Percentiles rank a stretch among this genome's conserved stretches.
phyloP scores from a whole-genome alignment of 2,888 invertebrate genomes.

The Gerris lacustris region DNA sequence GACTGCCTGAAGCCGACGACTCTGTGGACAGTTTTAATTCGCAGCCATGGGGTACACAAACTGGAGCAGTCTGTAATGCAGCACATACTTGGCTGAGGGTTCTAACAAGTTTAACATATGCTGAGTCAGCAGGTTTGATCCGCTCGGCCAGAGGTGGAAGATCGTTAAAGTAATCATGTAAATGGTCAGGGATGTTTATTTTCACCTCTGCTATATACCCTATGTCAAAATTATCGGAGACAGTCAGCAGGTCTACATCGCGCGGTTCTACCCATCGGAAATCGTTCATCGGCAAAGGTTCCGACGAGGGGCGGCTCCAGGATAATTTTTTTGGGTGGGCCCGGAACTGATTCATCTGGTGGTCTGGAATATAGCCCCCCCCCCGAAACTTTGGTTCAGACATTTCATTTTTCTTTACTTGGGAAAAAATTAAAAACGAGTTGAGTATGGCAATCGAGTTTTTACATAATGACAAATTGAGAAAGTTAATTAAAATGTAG shows the following conservation, averaged over 20 bases:
- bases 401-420: too few species aligned
- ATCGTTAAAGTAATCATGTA: constrained; percentile 19
- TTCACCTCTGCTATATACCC: too few species aligned
- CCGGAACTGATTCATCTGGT: too few species aligned
- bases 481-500: too few species aligned
- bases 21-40: constrained; percentile 31
- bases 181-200: constrained; percentile 19
- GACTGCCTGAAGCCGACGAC: constrained; percentile 32
- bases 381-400: too few species aligned
- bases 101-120: constrained; percentile 18
- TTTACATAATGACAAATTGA: too few species aligned
- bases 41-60: constrained; percentile 28
- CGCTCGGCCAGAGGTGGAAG: constrained; percentile 17
- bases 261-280: constrained; percentile 19
- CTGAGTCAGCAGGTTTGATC: constrained; percentile 10
- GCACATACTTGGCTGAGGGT: constrained; percentile 17
- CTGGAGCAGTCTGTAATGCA: constrained; percentile 13
- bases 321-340: too few species aligned
- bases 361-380: too few species aligned
- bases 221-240: constrained; percentile 9
- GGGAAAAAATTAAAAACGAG: too few species aligned
- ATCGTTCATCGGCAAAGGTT: constrained; percentile 11
- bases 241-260: constrained; percentile 5
- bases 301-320: constrained; percentile 15
- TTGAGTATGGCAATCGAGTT: too few species aligned